phyloP scores from a whole-genome alignment of 2,888 invertebrate species.

The Diplazon laetatorius region DNA sequence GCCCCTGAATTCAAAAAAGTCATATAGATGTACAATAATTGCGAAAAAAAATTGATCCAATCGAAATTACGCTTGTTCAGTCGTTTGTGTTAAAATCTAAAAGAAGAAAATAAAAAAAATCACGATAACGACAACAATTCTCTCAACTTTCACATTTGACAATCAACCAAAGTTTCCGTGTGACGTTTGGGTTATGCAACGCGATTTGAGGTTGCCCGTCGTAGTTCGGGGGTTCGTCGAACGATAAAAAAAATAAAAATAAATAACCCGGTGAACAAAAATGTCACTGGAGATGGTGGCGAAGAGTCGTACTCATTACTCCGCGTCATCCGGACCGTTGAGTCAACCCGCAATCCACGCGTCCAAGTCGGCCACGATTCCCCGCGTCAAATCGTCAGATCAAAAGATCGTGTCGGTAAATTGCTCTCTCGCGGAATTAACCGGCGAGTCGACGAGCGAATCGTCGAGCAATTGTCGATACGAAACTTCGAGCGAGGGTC shows the following conservation, averaged over 20 bases:
- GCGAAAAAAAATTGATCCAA: conserved; percentile 18
- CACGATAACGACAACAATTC: conserved; percentile 5
- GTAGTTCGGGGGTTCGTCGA: conserved; percentile 1
- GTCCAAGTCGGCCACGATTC: conserved; percentile 22
- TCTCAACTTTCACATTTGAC: background rate
- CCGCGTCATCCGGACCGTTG: conserved; percentile 13
- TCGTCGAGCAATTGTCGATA: conserved; percentile 66
- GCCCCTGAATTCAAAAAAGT: conserved; percentile 30
- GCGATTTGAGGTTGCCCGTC: conserved; percentile 5
- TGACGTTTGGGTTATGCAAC: background rate
- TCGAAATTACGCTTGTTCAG: conserved; percentile 55
- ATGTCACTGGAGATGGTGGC: conserved; percentile 69
- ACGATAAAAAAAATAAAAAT: conserved; percentile 6
- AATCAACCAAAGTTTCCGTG: conserved; percentile 7
- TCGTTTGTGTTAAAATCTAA: background rate
- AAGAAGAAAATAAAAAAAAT: conserved; percentile 19
- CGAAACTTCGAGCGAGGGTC: conserved; percentile 74
- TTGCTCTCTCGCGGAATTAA: conserved; percentile 34
- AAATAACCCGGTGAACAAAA: conserved; percentile 57
- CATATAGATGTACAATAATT: conserved; percentile 45
- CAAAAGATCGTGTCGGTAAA: conserved; percentile 29
- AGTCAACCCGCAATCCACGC: conserved; percentile 24
- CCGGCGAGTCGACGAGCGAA: conserved; percentile 46
- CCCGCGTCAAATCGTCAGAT: conserved; percentile 27
- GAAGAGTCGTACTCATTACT: conserved; percentile 43